Conservation (phyloP, 2,888 invertebrate species). For the Ennomos fuscantarius region DNA sequence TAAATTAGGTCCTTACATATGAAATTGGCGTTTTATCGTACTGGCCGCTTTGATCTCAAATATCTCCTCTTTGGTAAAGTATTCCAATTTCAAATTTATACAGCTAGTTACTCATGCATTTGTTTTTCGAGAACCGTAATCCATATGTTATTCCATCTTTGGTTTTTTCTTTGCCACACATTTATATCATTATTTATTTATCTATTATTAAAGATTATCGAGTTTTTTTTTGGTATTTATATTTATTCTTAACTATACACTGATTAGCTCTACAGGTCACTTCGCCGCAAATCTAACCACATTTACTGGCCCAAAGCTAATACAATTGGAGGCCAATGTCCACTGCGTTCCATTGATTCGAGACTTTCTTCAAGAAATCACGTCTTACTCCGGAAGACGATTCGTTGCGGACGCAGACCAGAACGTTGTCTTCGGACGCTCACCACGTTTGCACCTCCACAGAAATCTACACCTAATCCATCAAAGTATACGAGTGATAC, state of each 20-base stretch:
- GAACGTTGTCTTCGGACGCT: constrained; percentile 65
- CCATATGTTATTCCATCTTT: no score
- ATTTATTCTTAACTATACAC: not conserved
- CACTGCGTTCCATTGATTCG: constrained; percentile 78
- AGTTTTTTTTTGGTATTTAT: not conserved
- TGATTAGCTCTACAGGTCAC: not conserved
- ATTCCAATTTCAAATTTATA: no score
- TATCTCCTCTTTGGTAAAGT: no score
- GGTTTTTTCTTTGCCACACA: no score
- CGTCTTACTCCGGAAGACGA: constrained; percentile 82
- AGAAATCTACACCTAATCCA: constrained; percentile 41
- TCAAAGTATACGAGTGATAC: not conserved
- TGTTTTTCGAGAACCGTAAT: no score
- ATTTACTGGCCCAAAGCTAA: constrained; percentile 50
- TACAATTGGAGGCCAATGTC: constrained; percentile 79
- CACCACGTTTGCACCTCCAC: constrained; percentile 46
- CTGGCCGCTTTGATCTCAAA: no score
- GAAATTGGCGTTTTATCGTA: no score
- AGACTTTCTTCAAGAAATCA: constrained; percentile 82
- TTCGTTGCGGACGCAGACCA: constrained; percentile 78
- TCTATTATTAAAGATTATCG: no score
- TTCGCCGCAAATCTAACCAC: constrained; percentile 2
- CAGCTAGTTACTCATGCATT: no score
- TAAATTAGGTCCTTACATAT: no score
- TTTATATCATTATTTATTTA: no score